A percentile compares a stretch with the other conserved stretches of the same genome.
Evolutionary conservation across 2,797 vertebrate genomes (phyloP).

Genomic region (Clarias platycephalus): DNA sequence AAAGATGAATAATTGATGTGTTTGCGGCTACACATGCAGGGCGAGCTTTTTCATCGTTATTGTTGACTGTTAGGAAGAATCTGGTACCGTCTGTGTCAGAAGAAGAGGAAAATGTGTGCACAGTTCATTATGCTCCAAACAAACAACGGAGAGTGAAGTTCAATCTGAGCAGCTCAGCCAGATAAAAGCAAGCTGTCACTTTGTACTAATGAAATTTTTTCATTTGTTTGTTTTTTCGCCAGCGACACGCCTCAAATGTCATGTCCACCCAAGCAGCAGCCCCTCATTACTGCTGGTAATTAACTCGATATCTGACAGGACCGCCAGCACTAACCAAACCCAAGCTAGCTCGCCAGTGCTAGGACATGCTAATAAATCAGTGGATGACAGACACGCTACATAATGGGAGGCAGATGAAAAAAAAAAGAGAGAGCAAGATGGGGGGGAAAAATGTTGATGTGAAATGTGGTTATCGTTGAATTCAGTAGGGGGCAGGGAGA

Average conservation of each 20-base stretch:
- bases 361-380: constrained; percentile 88
- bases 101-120: constrained; percentile 42
- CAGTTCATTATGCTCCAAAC: constrained; percentile 57
- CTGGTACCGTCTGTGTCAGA: constrained; percentile 45
- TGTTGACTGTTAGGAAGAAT: constrained; percentile 61
- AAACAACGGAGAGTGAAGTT: constrained; percentile 53
- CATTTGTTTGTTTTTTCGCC: constrained; percentile 58
- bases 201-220: constrained; percentile 68
- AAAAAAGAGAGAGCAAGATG: constrained; percentile 37
- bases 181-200: constrained; percentile 65
- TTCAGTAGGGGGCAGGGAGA: constrained; percentile 65
- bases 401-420: constrained; percentile 81
- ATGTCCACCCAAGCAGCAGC: constrained; percentile 81
- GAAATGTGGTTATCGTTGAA: constrained; percentile 87
- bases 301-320: constrained; percentile 74
- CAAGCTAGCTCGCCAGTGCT: constrained; percentile 81
- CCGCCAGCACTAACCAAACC: constrained; percentile 76
- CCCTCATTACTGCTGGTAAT: constrained; percentile 79
- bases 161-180: constrained; percentile 41
- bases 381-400: constrained; percentile 82
- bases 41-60: constrained; percentile 57
- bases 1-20: constrained; percentile 69
- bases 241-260: constrained; percentile 67
- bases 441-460: constrained; percentile 83
- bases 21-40: constrained; percentile 55